A percentile compares a stretch with the other conserved stretches of the same genome.
Conservation (phyloP, 2,888 invertebrate species). For the Acanthosoma haemorrhoidale region DNA sequence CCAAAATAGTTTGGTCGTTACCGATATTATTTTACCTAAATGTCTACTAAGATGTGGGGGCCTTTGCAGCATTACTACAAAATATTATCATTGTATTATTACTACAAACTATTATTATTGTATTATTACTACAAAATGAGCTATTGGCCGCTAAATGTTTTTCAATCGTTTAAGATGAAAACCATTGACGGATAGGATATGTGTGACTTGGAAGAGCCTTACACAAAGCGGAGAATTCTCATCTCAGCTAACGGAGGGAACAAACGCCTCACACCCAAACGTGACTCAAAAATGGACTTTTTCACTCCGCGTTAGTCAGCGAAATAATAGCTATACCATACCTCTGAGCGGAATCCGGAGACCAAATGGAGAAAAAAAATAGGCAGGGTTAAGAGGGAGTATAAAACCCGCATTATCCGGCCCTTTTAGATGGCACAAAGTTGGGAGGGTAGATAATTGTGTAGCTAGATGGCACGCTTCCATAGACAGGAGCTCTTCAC, state of each 20-base stretch:
- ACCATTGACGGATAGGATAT: no score
- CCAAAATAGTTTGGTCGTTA: no score
- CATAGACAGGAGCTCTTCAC: not conserved
- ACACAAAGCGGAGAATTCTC: conserved; percentile 2
- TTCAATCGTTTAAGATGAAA: no score
- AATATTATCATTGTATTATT: no score
- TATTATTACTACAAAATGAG: no score
- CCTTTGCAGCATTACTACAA: no score
- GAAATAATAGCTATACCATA: not conserved
- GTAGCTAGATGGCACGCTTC: not conserved
- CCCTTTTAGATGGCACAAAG: conserved; percentile 2
- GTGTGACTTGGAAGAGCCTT: no score
- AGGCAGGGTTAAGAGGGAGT: not conserved
- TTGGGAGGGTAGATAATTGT: not conserved
- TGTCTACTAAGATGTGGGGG: no score
- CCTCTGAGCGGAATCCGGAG: not conserved
- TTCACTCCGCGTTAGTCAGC: not conserved
- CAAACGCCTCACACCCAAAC: not conserved
- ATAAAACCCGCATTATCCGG: not conserved
- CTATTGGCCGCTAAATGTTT: no score
- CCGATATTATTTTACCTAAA: no score
- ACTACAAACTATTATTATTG: no score
- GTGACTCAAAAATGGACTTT: not conserved
- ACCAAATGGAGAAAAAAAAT: not conserved
- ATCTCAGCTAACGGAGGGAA: not conserved